Evolutionary conservation across 2,113 vertebrate genomes (phyloP).

Genomic region (Nerophis lumbriciformis): DNA sequence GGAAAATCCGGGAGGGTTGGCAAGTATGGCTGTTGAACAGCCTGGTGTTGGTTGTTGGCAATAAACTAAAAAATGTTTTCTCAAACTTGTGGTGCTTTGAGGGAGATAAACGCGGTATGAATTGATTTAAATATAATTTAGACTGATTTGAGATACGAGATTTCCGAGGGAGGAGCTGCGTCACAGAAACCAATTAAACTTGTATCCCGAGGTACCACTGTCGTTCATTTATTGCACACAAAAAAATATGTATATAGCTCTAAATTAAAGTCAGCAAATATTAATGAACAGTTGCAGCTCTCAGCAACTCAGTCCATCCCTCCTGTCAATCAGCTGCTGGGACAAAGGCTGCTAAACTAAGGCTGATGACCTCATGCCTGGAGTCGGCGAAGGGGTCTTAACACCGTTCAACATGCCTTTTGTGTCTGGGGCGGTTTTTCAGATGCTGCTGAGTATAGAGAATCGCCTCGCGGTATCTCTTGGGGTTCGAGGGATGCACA

Average conservation of each 20-base stretch:
- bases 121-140: too few relatives aligned
- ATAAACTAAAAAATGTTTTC: too few relatives aligned
- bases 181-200: too few relatives aligned
- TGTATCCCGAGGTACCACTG: too few relatives aligned
- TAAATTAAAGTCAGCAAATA: not conserved
- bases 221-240: too few relatives aligned
- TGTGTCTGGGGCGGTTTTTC: conserved; percentile 58
- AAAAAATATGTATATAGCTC: not conserved
- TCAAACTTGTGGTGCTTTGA: too few relatives aligned
- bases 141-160: too few relatives aligned
- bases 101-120: too few relatives aligned
- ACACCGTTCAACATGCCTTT: conserved; percentile 61
- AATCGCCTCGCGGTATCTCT: conserved; percentile 42
- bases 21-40: too few relatives aligned
- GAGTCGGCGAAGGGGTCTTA: conserved; percentile 65
- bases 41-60: too few relatives aligned
- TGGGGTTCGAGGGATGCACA: conserved; percentile 21
- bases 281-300: conserved; percentile 24
- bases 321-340: conserved; percentile 53
- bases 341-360: conserved; percentile 66
- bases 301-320: conserved; percentile 41
- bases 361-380: conserved; percentile 65
- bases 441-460: conserved; percentile 38
- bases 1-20: too few relatives aligned
- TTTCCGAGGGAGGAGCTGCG: too few relatives aligned